A percentile compares a stretch with the other conserved stretches of the same genome.
These are phyloP conservation scores for Cantharis lateralis DNA, from an alignment of 2,888 invertebrate genomes.

Conservation along the genomic window DNA sequence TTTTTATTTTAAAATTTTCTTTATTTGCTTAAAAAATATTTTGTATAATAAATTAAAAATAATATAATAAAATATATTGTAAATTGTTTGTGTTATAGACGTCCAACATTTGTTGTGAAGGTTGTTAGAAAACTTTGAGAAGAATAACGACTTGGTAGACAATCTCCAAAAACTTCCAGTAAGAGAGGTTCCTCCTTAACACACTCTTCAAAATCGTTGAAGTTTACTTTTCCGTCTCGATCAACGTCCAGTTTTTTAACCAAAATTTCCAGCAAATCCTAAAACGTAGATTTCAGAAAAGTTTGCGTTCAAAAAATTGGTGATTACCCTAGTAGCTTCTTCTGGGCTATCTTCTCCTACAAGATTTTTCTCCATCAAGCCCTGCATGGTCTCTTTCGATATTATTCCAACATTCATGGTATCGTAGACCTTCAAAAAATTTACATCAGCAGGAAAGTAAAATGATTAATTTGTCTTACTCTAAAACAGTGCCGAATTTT, in stretches of 20 bases:
- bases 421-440: slow-evolving; percentile 68
- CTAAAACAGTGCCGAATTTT: slow-evolving; percentile 69
- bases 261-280: slow-evolving; percentile 75
- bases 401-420: slow-evolving; percentile 67
- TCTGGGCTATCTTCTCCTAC: slow-evolving; percentile 73
- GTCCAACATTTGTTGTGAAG: slow-evolving; percentile 41
- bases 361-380: slow-evolving; percentile 63
- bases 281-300: slow-evolving; percentile 41
- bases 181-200: slow-evolving; percentile 68
- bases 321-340: slow-evolving; percentile 66
- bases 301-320: background rate
- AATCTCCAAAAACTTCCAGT: slow-evolving; percentile 74
- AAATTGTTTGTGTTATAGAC: no score
- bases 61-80: no score
- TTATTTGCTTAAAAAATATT: background rate
- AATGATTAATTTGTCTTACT: slow-evolving; percentile 50
- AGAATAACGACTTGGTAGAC: slow-evolving; percentile 66
- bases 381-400: slow-evolving; percentile 72
- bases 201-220: slow-evolving; percentile 67
- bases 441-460: background rate
- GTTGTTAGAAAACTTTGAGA: slow-evolving; percentile 51
- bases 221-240: slow-evolving; percentile 73
- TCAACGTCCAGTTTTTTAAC: slow-evolving; percentile 77
- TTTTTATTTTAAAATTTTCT: background rate
- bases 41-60: background rate